Base-by-base conservation (phyloP, 1,140 invertebrate genomes). In the Lucilia sericata region DNA sequence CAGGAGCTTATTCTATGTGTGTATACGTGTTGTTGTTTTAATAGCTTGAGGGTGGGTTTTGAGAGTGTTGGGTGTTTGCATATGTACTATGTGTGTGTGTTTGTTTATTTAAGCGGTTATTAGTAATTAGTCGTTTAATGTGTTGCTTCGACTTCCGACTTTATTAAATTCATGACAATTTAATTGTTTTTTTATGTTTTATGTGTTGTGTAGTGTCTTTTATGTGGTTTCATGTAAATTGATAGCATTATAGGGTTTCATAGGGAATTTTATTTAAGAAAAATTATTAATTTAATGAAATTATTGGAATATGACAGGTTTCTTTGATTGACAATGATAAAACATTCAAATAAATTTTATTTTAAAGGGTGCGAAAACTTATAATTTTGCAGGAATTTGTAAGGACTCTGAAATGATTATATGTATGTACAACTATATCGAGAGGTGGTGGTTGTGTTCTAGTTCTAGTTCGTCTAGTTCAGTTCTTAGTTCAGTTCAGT, bases 161-260 rank as follows among this genome's bases (percentile, higher is more conserved):
- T 70, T 70, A 70, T 70, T 70, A 70, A 70, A 70, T 70, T 70
- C 65, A 21, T 25, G 65, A 70, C 65, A 70, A 70, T 70, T 70
- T 70, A 70, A 70, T 70, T 70, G 65, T 21, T 70, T 70, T 70
- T 70, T 70, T n/a, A 70, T 70, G 65, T 70, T 70, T 60, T n/a
- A 60, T 60, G 19, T 25, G 65, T 21, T 2, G 65, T 70, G n/a
- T 70, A 19, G 9, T 70, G 65, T n/a, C 65, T 70, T 70, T 70
- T 70, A 70, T 70, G 65, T 70, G 65, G 65, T 70, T 70, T 70
- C n/a, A 5, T 17, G 51, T 55, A 55, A 55, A 55, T 55, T 55
- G 65, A 21, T 21, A 21, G 5, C 7, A 12, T 70, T 70, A 70
- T 70, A 70, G 0, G 65, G 65, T 70, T 70, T 70, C 65, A 70